Evolutionary conservation across 2,888 invertebrate species (phyloP).

Genomic region (Laothoe populi): DNA sequence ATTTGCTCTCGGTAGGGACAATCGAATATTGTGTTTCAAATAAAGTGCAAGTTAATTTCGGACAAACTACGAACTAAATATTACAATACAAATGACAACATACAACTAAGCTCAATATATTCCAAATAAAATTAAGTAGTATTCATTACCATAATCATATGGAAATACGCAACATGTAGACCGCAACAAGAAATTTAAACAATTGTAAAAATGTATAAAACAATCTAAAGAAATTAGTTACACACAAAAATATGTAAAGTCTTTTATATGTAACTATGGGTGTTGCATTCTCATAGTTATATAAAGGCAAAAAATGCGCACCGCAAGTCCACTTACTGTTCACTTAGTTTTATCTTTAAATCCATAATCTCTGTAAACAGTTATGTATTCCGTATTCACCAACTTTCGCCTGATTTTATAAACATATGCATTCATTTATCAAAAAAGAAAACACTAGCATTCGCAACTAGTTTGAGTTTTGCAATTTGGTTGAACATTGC

Average conservation of each 20-base stretch:
- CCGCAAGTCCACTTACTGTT: slow-evolving; percentile 36
- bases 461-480: background rate
- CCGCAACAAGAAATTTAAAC: slow-evolving; percentile 9
- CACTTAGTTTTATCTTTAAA: slow-evolving; percentile 57
- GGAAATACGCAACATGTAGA: background rate
- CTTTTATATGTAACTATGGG: background rate
- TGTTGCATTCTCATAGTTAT: slow-evolving; percentile 12
- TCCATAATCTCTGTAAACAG: slow-evolving; percentile 54
- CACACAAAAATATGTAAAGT: background rate
- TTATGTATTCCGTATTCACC: slow-evolving; percentile 46
- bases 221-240: slow-evolving; percentile 9
- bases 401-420: slow-evolving; percentile 57
- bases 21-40: no score
- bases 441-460: background rate
- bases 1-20: no score
- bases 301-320: slow-evolving; percentile 17
- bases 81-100: no score
- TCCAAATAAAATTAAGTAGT: background rate
- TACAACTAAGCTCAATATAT: no score
- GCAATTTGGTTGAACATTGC: background rate
- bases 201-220: slow-evolving; percentile 13
- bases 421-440: slow-evolving; percentile 21
- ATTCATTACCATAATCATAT: background rate
- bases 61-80: no score
- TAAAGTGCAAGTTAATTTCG: no score